Evolutionary conservation across 1,140 invertebrate species (phyloP).

Genomic region (Scaptomyza montana): DNA sequence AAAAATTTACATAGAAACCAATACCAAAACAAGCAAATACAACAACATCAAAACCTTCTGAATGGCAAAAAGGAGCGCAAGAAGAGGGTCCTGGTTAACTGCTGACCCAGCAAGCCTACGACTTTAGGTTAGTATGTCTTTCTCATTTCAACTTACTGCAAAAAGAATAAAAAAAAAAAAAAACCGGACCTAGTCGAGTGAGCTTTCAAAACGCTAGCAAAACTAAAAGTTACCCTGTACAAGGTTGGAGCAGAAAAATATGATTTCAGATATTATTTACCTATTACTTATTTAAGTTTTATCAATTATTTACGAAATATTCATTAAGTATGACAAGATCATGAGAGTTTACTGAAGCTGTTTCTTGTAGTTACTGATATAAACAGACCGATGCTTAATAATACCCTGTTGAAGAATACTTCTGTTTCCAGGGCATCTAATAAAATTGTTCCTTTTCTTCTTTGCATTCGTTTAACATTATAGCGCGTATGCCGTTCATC

Average conservation of each 20-base stretch:
- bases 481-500: constrained; percentile 12
- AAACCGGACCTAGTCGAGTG: not conserved
- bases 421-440: constrained; percentile 15
- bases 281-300: too few species aligned
- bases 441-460: constrained; percentile 18
- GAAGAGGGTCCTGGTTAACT: constrained; percentile 68
- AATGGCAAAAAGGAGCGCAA: constrained; percentile 44
- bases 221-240: constrained; percentile 5
- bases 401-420: not conserved
- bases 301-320: too few species aligned
- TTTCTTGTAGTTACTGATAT: too few species aligned
- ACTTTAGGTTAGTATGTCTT: constrained; percentile 78
- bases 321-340: too few species aligned
- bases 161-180: constrained; percentile 7
- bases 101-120: constrained; percentile 70
- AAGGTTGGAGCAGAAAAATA: not conserved
- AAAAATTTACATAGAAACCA: constrained; percentile 79
- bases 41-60: constrained; percentile 30
- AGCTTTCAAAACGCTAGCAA: too few species aligned
- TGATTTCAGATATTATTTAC: not conserved
- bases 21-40: constrained; percentile 39
- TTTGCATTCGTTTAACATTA: constrained; percentile 40
- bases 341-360: too few species aligned
- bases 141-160: constrained; percentile 44
- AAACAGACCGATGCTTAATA: too few species aligned